Percentiles rank a stretch among this genome's conserved stretches.
Conservation (phyloP, 2,113 vertebrate species). For the Glareola pratincola region DNA sequence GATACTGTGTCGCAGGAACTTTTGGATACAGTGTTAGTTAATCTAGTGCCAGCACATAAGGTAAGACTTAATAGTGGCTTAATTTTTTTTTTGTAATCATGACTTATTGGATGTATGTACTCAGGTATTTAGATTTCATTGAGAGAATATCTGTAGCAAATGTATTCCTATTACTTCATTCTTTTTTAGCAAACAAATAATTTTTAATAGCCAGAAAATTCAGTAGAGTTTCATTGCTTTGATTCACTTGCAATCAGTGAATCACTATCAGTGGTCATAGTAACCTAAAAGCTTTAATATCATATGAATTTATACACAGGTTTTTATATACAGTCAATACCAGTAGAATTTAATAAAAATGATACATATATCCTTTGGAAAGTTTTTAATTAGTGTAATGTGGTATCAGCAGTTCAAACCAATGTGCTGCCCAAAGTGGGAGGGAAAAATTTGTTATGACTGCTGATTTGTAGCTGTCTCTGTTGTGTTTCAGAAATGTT, state of each 20-base stretch:
- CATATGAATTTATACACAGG: neutral
- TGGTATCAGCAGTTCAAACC: neutral
- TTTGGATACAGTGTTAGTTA: slow-evolving; percentile 95
- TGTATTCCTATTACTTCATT: neutral
- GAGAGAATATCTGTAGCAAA: neutral
- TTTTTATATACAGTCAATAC: neutral
- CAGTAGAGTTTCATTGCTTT: neutral
- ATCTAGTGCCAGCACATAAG: slow-evolving; percentile 97
- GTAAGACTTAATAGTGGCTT: slow-evolving; percentile 68
- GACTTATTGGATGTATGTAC: neutral
- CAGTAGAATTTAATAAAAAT: neutral
- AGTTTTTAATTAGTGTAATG: neutral
- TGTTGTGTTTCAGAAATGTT: neutral
- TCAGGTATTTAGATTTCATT: neutral
- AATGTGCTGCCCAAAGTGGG: neutral
- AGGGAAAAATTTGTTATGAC: neutral
- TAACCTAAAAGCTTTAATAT: neutral
- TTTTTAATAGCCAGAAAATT: neutral
- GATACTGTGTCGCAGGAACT: slow-evolving; percentile 98
- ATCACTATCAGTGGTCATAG: neutral
- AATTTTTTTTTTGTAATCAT: neutral
- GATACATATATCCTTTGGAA: neutral
- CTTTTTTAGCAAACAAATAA: neutral
- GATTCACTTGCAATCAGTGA: neutral
- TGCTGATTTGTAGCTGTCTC: neutral